These are phyloP conservation scores for Lytechinus pictus DNA, from an alignment of 35 echinoderm and acorn worm species.

Conservation along the genomic window DNA sequence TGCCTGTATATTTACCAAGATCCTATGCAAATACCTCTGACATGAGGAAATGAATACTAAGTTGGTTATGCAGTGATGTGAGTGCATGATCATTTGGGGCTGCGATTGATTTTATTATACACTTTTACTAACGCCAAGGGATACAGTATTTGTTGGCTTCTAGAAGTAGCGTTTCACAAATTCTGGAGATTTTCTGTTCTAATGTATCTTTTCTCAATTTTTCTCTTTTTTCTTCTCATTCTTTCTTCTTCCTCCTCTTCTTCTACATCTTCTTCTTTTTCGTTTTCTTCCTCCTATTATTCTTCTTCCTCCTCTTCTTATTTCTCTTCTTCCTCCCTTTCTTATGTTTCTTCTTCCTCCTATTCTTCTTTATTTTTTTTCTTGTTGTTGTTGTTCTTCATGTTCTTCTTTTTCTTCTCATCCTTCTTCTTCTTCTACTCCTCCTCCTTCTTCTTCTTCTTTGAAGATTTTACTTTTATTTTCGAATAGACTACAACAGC, in stretches of 20 bases:
- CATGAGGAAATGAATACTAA: neutral
- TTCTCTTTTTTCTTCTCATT: neutral
- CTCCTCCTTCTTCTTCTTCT: neutral
- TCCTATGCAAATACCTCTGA: neutral
- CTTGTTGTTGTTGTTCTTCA: too few species aligned
- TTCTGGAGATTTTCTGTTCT: neutral
- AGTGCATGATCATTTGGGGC: neutral
- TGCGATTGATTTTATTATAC: neutral
- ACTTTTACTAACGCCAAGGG: neutral
- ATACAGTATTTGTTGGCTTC: neutral
- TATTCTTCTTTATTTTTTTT: too few species aligned
- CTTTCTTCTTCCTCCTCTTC: neutral
- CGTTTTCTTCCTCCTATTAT: neutral
- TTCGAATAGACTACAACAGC: neutral
- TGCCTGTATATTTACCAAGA: neutral
- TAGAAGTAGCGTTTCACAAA: too few species aligned
- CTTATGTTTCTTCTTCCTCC: neutral
- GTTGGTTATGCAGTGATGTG: neutral
- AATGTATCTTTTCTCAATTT: neutral
- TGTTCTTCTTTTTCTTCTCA: neutral
- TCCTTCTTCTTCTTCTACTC: neutral
- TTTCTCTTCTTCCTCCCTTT: neutral
- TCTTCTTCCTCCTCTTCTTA: conserved; percentile 9
- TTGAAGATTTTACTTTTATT: neutral
- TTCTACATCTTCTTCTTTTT: neutral